Percentiles rank a stretch among this genome's conserved stretches.
Conservation (phyloP, 2,797 vertebrate species). For the Nyctalus aviator region DNA sequence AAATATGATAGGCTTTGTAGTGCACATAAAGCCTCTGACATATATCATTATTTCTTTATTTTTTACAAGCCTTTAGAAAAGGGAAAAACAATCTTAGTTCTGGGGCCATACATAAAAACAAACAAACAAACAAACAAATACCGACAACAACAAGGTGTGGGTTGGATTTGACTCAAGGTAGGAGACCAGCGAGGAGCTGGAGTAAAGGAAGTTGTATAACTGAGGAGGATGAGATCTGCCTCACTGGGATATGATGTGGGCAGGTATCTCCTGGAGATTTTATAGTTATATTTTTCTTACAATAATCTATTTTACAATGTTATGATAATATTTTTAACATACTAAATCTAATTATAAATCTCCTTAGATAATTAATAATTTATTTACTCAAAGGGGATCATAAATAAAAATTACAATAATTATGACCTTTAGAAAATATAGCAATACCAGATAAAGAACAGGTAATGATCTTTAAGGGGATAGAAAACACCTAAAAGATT, state of each 20-base stretch:
- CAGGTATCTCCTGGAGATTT: not conserved
- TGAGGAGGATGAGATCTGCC: not conserved
- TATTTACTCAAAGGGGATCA: conserved; percentile 22
- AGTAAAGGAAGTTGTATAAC: not conserved
- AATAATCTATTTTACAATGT: not conserved
- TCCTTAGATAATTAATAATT: not conserved
- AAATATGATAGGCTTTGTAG: not conserved
- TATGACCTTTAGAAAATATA: conserved; percentile 10
- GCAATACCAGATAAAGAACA: not conserved
- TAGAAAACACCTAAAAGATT: not conserved
- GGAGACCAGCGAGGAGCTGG: rapidly evolving
- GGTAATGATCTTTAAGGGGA: not conserved
- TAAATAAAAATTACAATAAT: conserved; percentile 25
- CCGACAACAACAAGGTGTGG: not conserved
- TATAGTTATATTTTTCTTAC: not conserved
- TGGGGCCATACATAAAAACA: not conserved
- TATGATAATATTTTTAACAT: not conserved
- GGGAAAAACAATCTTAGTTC: not conserved
- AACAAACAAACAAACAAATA: no score
- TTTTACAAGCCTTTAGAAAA: not conserved
- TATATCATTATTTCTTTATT: not conserved
- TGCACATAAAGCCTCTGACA: not conserved
- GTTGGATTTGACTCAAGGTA: not conserved
- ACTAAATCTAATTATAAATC: not conserved
- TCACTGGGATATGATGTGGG: rapidly evolving